Evolutionary conservation across 2,888 invertebrate genomes (phyloP).

Genomic region (Orthosia incerta): DNA sequence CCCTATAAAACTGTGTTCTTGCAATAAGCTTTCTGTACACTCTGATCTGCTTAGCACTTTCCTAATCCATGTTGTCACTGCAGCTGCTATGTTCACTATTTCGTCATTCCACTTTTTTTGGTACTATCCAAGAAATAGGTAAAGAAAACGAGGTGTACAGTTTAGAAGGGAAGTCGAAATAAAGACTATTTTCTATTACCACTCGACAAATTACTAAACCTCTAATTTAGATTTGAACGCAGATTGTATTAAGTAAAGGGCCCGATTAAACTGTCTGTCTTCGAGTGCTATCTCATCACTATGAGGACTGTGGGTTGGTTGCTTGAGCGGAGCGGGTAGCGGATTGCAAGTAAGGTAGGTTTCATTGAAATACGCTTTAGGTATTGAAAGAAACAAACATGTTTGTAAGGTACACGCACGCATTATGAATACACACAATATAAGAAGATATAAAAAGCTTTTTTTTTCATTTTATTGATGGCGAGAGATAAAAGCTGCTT

Average conservation of each 20-base stretch:
- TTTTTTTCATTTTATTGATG: too few relatives aligned
- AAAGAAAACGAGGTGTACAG: too few relatives aligned
- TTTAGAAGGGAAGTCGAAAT: neutral
- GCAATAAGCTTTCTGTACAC: neutral
- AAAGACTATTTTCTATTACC: neutral
- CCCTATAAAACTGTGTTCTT: neutral
- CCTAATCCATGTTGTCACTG: too few relatives aligned
- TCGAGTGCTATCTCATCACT: conserved; percentile 69
- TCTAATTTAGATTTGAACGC: conserved; percentile 69
- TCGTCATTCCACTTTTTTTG: too few relatives aligned
- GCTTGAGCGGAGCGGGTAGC: conserved; percentile 26
- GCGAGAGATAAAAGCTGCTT: too few relatives aligned
- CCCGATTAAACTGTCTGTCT: conserved; percentile 76
- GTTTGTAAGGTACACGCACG: too few relatives aligned
- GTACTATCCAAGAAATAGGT: too few relatives aligned
- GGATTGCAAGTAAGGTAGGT: neutral
- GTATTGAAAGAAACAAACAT: neutral
- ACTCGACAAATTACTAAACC: neutral
- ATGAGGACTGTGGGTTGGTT: conserved; percentile 20
- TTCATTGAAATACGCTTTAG: neutral
- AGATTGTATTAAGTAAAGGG: conserved; percentile 72
- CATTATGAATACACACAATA: too few relatives aligned
- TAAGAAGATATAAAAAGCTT: too few relatives aligned
- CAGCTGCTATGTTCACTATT: too few relatives aligned
- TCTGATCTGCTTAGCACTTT: too few relatives aligned